Evolutionary conservation across 2,797 vertebrate species (phyloP).

Genomic region (Meda fulgida): DNA sequence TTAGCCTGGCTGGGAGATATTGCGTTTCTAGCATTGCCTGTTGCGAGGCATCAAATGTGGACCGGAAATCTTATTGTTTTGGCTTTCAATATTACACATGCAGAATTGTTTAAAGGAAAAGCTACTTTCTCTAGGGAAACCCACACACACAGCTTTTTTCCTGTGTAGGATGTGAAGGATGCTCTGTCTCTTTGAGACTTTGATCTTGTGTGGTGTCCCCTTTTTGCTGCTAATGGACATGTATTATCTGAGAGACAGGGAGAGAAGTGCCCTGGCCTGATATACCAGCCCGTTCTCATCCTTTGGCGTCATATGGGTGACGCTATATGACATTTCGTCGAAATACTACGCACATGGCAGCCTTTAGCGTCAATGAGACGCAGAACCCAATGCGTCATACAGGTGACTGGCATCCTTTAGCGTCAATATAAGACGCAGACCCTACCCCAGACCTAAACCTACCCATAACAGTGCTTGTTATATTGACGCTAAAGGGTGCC

Average conservation of each 20-base stretch:
- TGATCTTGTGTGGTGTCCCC: conserved; percentile 28
- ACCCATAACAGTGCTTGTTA: too few species aligned
- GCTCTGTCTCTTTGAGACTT: conserved; percentile 25
- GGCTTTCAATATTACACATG: conserved; percentile 43
- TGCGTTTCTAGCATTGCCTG: conserved; percentile 47
- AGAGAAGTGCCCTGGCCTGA: conserved; percentile 6
- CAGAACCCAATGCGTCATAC: too few species aligned
- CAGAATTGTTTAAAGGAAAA: conserved; percentile 47
- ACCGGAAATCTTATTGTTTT: conserved; percentile 51
- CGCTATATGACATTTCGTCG: too few species aligned
- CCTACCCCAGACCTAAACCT: too few species aligned
- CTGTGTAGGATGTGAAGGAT: conserved; percentile 10
- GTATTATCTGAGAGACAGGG: conserved; percentile 15
- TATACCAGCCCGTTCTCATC: too few species aligned
- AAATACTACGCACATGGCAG: too few species aligned
- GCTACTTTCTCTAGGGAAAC: conserved; percentile 14
- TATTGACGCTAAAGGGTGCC: too few species aligned
- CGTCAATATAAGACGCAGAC: too few species aligned
- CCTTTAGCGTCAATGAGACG: too few species aligned
- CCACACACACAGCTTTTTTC: background rate
- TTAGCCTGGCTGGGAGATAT: conserved; percentile 53
- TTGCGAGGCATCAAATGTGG: conserved; percentile 47
- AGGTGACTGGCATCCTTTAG: too few species aligned
- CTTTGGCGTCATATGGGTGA: too few species aligned
- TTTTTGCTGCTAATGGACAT: conserved; percentile 40